These are phyloP conservation scores for Channa maculata DNA, from an alignment of 2,113 vertebrate genomes.

Conservation along the genomic window DNA sequence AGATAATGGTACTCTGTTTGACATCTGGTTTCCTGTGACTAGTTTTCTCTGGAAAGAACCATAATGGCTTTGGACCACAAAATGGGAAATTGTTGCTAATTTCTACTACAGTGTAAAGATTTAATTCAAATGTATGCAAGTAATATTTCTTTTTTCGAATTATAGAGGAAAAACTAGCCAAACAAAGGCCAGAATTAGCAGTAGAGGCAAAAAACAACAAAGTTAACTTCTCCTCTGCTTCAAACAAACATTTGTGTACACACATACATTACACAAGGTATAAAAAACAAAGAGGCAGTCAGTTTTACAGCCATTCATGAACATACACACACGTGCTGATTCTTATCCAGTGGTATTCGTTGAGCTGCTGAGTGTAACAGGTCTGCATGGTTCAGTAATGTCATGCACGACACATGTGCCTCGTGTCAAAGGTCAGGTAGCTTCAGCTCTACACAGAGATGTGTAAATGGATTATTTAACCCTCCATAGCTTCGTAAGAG, in stretches of 20 bases:
- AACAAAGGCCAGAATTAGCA: too few relatives aligned
- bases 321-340: constrained; percentile 11
- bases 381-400: constrained; percentile 60
- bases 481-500: constrained; percentile 6
- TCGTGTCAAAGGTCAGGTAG: constrained; percentile 60
- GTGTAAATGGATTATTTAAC: constrained; percentile 33
- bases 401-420: constrained; percentile 56
- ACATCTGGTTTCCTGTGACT: too few relatives aligned
- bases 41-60: too few relatives aligned
- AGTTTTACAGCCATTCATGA: constrained; percentile 18
- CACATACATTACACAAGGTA: constrained; percentile 17
- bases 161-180: not conserved
- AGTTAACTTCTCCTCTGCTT: too few relatives aligned
- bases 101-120: too few relatives aligned
- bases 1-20: too few relatives aligned
- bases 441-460: constrained; percentile 49
- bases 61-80: too few relatives aligned
- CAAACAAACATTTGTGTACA: not conserved
- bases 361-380: constrained; percentile 67
- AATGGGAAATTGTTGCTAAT: too few relatives aligned
- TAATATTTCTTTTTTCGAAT: not conserved
- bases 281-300: too few relatives aligned
- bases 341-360: constrained; percentile 64
- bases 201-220: not conserved
- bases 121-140: too few relatives aligned